A percentile compares a stretch with the other conserved stretches of the same genome.
phyloP scores from a whole-genome alignment of 2,113 vertebrate genomes.

The Castor canadensis region DNA sequence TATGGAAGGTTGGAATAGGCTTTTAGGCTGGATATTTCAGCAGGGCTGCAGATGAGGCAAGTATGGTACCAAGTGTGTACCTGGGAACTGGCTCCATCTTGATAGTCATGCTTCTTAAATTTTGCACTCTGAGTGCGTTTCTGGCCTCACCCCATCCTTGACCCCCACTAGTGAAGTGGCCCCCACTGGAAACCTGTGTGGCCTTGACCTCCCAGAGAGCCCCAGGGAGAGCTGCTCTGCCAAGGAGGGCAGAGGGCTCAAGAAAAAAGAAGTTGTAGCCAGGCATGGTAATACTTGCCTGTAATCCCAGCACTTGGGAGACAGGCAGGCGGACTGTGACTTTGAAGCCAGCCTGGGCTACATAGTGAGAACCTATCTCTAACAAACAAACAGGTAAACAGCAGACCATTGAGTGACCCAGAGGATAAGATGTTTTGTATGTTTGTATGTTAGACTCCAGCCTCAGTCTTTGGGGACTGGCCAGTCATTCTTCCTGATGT shows the following conservation, averaged over 20 bases:
- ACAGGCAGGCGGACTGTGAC: no score
- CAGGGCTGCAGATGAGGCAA: no score
- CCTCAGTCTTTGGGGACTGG: not conserved
- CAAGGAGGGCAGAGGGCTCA: not conserved
- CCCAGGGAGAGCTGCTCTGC: not conserved
- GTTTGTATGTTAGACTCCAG: not conserved
- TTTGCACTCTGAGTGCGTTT: not conserved
- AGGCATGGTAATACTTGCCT: no score
- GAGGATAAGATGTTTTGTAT: not conserved
- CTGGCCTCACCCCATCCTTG: not conserved
- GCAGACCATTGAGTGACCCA: accelerated
- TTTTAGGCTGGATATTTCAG: not conserved
- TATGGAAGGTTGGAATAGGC: not conserved
- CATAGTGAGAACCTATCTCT: no score
- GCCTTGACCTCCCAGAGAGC: not conserved
- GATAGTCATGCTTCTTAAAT: not conserved
- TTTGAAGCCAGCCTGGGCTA: no score
- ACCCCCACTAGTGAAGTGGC: not conserved
- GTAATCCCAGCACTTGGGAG: no score
- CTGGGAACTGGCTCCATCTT: not conserved
- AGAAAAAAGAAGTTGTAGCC: not conserved
- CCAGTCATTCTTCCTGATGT: not conserved
- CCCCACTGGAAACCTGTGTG: not conserved
- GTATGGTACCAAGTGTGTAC: accelerated
- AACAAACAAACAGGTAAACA: no score